Percentiles rank a stretch among this genome's conserved stretches.
phyloP scores from a whole-genome alignment of 2,888 invertebrate species.

The Danaus chrysippus region DNA sequence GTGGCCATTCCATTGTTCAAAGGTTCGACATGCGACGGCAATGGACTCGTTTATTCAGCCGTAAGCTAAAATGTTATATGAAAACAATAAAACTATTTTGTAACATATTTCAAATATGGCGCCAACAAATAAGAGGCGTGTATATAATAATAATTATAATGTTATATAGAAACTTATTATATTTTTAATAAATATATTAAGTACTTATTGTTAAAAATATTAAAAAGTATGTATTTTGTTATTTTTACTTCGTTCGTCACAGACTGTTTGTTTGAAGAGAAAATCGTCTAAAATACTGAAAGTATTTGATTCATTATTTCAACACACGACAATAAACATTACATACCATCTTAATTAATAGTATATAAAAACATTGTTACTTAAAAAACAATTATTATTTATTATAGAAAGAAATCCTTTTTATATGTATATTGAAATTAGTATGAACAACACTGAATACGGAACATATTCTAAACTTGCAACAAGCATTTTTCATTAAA shows the following conservation, averaged over 20 bases:
- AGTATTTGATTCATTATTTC: conserved; percentile 22
- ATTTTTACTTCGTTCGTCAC: conserved; percentile 22
- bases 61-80: conserved; percentile 1
- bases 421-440: no score
- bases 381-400: no score
- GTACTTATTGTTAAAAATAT: neutral
- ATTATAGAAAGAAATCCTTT: no score
- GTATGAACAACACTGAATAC: no score
- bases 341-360: neutral
- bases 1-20: conserved; percentile 45
- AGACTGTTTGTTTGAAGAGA: conserved; percentile 28
- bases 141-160: no score
- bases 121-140: no score
- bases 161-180: neutral
- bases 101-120: neutral
- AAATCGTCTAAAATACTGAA: conserved; percentile 28
- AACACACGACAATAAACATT: conserved; percentile 14
- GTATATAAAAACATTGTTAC: neutral
- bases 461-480: no score
- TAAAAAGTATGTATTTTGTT: neutral
- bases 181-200: neutral
- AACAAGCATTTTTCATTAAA: neutral
- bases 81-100: conserved; percentile 5
- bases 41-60: conserved; percentile 17
- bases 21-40: conserved; percentile 26